Evolutionary conservation across 2,797 vertebrate species (phyloP).

Genomic region (Oreonectes daqikongensis): DNA sequence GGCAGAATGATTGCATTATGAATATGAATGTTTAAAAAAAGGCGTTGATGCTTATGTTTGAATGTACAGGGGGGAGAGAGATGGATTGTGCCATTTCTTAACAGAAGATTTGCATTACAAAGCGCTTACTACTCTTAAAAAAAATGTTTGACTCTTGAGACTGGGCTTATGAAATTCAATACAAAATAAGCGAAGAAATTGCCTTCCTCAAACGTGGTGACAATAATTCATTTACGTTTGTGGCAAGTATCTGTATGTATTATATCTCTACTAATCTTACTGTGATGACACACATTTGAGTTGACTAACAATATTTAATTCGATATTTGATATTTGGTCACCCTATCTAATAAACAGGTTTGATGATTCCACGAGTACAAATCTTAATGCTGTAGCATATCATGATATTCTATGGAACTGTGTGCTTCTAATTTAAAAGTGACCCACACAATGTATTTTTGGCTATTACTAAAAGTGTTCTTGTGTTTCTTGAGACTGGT

Average conservation of each 20-base stretch:
- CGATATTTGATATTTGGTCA: background rate
- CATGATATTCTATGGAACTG: no score
- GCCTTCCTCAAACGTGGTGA: background rate
- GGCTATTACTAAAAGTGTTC: no score
- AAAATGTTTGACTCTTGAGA: background rate
- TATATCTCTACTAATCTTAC: background rate
- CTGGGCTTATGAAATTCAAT: background rate
- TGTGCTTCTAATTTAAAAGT: no score
- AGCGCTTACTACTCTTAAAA: conserved; percentile 35
- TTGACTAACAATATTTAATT: background rate
- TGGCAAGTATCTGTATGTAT: background rate
- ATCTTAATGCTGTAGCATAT: no score
- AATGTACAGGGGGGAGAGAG: conserved; percentile 21
- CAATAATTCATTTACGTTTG: background rate
- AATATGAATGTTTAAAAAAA: conserved; percentile 58
- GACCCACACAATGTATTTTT: no score
- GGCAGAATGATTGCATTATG: conserved; percentile 55
- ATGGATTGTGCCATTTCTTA: conserved; percentile 33
- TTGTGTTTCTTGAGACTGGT: no score
- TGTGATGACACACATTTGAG: background rate
- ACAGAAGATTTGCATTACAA: conserved; percentile 55
- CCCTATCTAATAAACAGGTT: no score
- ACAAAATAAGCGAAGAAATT: background rate
- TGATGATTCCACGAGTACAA: no score
- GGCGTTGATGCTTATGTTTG: conserved; percentile 43